phyloP scores from a whole-genome alignment of 2,113 vertebrate genomes.

The Oncorhynchus tshawytscha region DNA sequence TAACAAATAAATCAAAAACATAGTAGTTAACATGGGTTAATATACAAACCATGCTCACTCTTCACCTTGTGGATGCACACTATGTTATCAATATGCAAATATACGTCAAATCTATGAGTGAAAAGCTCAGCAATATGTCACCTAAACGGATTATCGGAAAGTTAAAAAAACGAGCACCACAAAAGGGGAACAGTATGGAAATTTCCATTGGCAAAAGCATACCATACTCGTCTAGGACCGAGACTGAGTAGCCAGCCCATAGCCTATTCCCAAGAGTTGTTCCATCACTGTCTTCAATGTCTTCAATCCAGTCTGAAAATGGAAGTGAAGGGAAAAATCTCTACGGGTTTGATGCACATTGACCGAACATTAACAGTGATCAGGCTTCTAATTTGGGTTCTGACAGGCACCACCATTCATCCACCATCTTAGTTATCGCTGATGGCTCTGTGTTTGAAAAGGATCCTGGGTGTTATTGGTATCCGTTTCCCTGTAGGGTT shows the following conservation, averaged over 20 bases:
- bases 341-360: slow-evolving; percentile 25
- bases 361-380: slow-evolving; percentile 14
- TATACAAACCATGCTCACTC: background rate
- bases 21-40: background rate
- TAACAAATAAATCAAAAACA: background rate
- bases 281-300: slow-evolving; percentile 39
- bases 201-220: slow-evolving; percentile 26
- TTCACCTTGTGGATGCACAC: background rate
- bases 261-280: slow-evolving; percentile 35
- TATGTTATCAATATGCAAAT: slow-evolving; percentile 54
- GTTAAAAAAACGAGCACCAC: slow-evolving; percentile 53
- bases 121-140: slow-evolving; percentile 68
- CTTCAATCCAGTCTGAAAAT: slow-evolving; percentile 14
- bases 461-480: background rate
- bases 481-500: slow-evolving; percentile 16
- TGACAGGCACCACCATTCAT: slow-evolving; percentile 22
- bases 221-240: slow-evolving; percentile 38
- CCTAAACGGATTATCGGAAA: slow-evolving; percentile 59
- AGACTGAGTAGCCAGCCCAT: background rate
- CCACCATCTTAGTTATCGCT: background rate
- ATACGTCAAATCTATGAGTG: slow-evolving; percentile 40
- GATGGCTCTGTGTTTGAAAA: slow-evolving; percentile 6
- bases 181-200: slow-evolving; percentile 49
- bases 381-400: slow-evolving; percentile 37
- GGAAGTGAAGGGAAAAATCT: slow-evolving; percentile 32